A percentile compares a stretch with the other conserved stretches of the same genome.
Evolutionary conservation across 2,113 vertebrate species (phyloP).

Genomic region (Chaenogobius annularis): DNA sequence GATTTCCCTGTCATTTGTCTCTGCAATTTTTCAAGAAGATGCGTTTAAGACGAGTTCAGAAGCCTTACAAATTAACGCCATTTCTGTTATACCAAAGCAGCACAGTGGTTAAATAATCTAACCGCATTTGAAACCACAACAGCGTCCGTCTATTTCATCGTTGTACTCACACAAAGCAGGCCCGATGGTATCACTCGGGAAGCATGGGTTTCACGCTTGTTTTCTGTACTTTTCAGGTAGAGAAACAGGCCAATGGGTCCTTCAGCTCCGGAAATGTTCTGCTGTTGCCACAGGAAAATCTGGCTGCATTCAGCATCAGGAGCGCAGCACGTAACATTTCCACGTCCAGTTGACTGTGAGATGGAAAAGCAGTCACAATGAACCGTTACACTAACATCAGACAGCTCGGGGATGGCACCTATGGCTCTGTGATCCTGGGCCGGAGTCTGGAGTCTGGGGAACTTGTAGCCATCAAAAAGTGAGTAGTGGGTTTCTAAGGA

Average conservation of each 20-base stretch:
- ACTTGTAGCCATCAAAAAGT: conserved; percentile 96
- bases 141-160: background rate
- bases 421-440: conserved; percentile 92
- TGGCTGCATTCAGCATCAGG: conserved; percentile 81
- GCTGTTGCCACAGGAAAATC: conserved; percentile 88
- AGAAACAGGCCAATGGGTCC: conserved; percentile 80
- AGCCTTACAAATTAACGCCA: background rate
- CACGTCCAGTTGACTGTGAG: conserved; percentile 59
- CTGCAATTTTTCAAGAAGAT: background rate
- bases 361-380: conserved; percentile 81
- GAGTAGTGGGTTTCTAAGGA: conserved; percentile 53
- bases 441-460: conserved; percentile 94
- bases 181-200: background rate
- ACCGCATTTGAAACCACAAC: background rate
- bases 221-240: conserved; percentile 35
- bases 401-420: conserved; percentile 95
- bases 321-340: conserved; percentile 33
- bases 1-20: background rate
- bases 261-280: conserved; percentile 77
- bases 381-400: conserved; percentile 92
- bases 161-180: background rate
- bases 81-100: background rate
- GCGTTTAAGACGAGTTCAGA: background rate
- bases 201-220: background rate
- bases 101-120: background rate